Evolutionary conservation across 2,888 invertebrate genomes (phyloP), one percentile per base, ranked within the genome.

Genomic region (Cybosia mesomella): DNA sequence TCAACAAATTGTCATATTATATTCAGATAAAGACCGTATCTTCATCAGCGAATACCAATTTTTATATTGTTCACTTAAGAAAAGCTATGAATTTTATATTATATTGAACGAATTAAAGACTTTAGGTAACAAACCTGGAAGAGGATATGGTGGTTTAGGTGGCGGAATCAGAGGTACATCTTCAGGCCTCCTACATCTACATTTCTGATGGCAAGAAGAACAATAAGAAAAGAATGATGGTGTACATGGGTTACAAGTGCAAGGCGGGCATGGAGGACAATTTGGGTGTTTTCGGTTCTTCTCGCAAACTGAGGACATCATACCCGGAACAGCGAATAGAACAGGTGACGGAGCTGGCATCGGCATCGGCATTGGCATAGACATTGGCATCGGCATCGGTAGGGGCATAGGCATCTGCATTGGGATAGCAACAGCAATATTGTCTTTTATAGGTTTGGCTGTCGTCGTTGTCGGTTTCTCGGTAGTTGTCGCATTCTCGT

Each of bases 161-260:
- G 85, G 82, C 49, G 80, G 67, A 1, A 89, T 88, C 10, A 60
- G 28, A 8, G 91, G 89, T 3, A 81, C 81, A 11, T 87, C 83
- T 55, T 80, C 77, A 7, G 73, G 68, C 22, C 78, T 84, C 4
- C 83, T 84, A 76, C 92, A 92, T 66, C 91, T 85, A 69, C 94
- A 94, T 73, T 87, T 87, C 73, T 81, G 80, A 68, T 94, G 94
- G 59, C 94, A 94, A 8, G 88, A 80, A 0, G 93, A 93, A 67
- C 93, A 93, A 70, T 85, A 93, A 0, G 93, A 86, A 70, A 89
- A 93, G 76, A 92, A 92, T 1, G 92, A 76, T n/a, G 93, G 93
- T 2, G 92, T 92, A 66, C 93, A 93, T 0, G 93, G 92, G 34
- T 64, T 64, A 66, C 93, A 93, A 0, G 87, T 64, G 68, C 93